Evolutionary conservation across 2,113 vertebrate genomes (phyloP), one percentile per base, ranked within the genome.

Genomic region (Protobothrops mucrosquamatus): DNA sequence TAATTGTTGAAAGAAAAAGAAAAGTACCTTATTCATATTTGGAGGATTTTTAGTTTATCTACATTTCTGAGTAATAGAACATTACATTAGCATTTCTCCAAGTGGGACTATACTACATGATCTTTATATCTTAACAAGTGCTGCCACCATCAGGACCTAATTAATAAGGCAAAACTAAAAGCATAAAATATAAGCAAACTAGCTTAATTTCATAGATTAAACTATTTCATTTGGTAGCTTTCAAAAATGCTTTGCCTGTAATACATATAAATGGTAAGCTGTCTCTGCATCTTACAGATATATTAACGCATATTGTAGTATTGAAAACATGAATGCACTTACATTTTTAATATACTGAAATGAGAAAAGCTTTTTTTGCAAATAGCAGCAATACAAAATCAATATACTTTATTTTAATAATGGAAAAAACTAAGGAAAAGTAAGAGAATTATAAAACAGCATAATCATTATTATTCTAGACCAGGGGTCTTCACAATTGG

Each of bases 91-190:
- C 46, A 23, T 87, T 87, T 39, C 2, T n/a, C 43, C 85, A 92
- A 52, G 24, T 22, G 15, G 26, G 5, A 69, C n/a, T 74, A 74
- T 22, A 43, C n/a, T 74, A 74, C 12, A 43, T 18, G 29, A 74
- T 46, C 14, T 90, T 59, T 51, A 91, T 81, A 91, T 26, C 54
- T 94, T 94, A 89, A 92, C 2, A 92, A 95, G 91, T 96, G 94
- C 97, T 96, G 97, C 97, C 97, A 97, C 95, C 97, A 91, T 0
- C 93, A 96, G 97, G 97, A 93, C 54, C 43, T 90, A 87, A 48
- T 29, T 74, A 46, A 90, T 18, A 96, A 92, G 34, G 92, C 96
- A 96, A 96, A 91, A 92, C 20, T 15, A 29, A 87, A 89, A 1
- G 24, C 3, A 43, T 0, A 15, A 92, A 94, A 64, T 54, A 29